Evolutionary conservation across 2,797 vertebrate species (phyloP).

Genomic region (Cryptoprocta ferox): DNA sequence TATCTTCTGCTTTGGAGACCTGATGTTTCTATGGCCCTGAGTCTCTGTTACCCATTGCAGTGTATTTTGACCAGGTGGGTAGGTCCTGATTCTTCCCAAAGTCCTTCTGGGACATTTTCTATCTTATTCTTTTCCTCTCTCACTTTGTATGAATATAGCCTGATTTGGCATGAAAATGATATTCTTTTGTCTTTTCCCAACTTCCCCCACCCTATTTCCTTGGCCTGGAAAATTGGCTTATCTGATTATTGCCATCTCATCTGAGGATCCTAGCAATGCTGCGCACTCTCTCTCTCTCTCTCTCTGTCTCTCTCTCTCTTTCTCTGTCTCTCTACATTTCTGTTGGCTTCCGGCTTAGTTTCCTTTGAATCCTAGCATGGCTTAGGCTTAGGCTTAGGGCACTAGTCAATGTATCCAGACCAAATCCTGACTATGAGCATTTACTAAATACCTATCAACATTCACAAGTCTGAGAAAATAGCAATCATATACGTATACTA

Average conservation of each 20-base stretch:
- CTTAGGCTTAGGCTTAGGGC: not conserved
- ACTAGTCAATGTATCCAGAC: not conserved
- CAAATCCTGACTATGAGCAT: not conserved
- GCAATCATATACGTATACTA: constrained; percentile 71
- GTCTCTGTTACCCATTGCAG: not conserved
- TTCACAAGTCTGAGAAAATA: constrained; percentile 56
- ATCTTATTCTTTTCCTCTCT: not conserved
- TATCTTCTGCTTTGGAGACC: not conserved
- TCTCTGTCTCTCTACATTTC: not conserved
- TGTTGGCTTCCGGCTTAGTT: not conserved
- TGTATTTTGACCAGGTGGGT: not conserved
- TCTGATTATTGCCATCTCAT: not conserved
- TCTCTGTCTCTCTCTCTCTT: not conserved
- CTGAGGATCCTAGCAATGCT: not conserved
- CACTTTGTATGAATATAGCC: not conserved
- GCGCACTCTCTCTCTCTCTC: not conserved
- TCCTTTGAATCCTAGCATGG: not conserved
- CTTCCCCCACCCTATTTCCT: not conserved
- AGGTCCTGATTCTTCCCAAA: not conserved
- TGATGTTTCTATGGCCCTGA: not conserved
- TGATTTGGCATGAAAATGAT: not conserved
- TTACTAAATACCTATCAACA: not conserved
- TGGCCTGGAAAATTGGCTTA: not conserved
- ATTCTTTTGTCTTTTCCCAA: not conserved
- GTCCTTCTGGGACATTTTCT: not conserved